These are phyloP conservation scores for Agelastica alni DNA, from an alignment of 2,888 invertebrate species.

Conservation along the genomic window DNA sequence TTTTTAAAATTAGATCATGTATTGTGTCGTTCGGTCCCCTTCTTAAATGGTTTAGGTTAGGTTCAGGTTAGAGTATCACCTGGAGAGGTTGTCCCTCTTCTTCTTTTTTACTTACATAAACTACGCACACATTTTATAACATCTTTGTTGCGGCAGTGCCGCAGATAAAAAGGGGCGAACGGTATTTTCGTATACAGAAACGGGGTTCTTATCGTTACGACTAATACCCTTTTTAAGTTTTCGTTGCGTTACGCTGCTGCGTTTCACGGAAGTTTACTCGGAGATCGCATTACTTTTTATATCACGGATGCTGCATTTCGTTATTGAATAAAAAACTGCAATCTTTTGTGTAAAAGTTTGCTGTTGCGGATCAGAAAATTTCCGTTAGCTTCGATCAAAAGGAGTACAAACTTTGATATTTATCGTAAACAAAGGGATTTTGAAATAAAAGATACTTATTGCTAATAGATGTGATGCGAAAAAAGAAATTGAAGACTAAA, in stretches of 20 bases:
- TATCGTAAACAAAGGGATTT: no score
- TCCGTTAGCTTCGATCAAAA: conserved; percentile 35
- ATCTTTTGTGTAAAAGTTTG: conserved; percentile 37
- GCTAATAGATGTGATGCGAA: no score
- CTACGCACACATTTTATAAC: conserved; percentile 1
- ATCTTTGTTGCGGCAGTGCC: neutral
- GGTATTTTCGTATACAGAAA: neutral
- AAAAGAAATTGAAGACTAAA: no score
- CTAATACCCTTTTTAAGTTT: neutral
- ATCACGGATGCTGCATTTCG: conserved; percentile 30
- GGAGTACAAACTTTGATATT: conserved; percentile 15
- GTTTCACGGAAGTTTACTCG: conserved; percentile 33
- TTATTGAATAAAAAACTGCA: conserved; percentile 38
- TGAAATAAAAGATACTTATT: no score
- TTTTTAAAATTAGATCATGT: conserved; percentile 54
- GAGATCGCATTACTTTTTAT: conserved; percentile 22
- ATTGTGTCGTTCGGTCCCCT: conserved; percentile 49
- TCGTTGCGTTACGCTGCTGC: conserved; percentile 7
- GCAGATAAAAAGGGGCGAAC: neutral
- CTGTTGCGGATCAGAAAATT: conserved; percentile 40
- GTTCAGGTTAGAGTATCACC: conserved; percentile 50
- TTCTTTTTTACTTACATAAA: conserved; percentile 1
- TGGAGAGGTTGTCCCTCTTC: conserved; percentile 35
- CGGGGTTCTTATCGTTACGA: neutral
- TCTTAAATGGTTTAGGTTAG: conserved; percentile 45